Percentiles rank a stretch among this genome's conserved stretches.
Conservation (phyloP, 2,888 invertebrate genomes). For the Ferrisia virgata region DNA sequence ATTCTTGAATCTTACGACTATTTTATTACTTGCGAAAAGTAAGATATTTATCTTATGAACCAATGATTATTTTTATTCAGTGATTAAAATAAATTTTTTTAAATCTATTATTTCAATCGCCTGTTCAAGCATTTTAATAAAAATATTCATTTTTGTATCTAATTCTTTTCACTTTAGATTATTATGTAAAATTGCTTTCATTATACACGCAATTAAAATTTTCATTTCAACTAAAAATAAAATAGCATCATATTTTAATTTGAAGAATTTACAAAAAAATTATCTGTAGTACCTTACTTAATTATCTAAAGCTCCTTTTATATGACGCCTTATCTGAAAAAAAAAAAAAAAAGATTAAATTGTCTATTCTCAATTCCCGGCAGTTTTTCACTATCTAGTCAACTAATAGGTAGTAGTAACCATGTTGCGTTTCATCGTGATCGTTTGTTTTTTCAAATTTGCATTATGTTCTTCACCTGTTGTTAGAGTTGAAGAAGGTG, state of each 20-base stretch:
- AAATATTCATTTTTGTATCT: not conserved
- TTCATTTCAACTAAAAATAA: too few relatives aligned
- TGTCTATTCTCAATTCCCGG: not conserved
- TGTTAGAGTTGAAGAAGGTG: constrained; percentile 47
- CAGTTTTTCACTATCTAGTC: not conserved
- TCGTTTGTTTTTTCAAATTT: not conserved
- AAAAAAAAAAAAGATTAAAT: not conserved
- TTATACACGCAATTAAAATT: too few relatives aligned
- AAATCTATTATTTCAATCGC: too few relatives aligned
- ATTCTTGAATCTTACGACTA: not conserved
- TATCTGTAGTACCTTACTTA: not conserved
- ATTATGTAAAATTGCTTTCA: not conserved
- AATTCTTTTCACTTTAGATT: too few relatives aligned
- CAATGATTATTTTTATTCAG: too few relatives aligned
- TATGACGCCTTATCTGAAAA: not conserved
- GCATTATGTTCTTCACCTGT: not conserved
- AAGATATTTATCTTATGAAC: too few relatives aligned
- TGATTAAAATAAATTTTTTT: too few relatives aligned
- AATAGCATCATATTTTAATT: not conserved
- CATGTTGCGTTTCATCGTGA: not conserved
- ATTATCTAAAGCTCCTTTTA: not conserved
- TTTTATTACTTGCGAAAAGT: too few relatives aligned
- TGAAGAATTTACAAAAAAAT: not conserved
- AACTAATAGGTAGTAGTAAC: not conserved
- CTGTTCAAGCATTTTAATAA: too few relatives aligned